Percentiles rank a stretch among this genome's conserved stretches.
These are phyloP conservation scores for Melitaea cinxia DNA, from an alignment of 1,140 invertebrate genomes.

Conservation along the genomic window DNA sequence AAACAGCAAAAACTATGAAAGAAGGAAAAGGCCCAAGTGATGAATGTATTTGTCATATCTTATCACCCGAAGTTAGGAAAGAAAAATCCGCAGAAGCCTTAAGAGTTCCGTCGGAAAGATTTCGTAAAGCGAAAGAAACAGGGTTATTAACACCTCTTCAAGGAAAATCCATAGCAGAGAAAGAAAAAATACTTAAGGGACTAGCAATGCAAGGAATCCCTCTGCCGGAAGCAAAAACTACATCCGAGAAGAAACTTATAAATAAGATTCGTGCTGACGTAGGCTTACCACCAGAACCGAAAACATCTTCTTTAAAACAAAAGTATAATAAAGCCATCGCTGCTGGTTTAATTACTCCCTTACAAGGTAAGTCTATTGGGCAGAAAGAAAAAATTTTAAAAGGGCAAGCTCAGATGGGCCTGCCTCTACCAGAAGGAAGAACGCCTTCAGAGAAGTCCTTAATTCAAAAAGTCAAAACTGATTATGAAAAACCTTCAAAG, in stretches of 20 bases:
- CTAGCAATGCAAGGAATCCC: conserved; percentile 47
- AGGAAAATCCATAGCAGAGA: conserved; percentile 45
- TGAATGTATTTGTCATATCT: conserved; percentile 47
- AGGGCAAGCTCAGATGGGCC: conserved; percentile 23
- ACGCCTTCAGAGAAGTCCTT: conserved; percentile 39
- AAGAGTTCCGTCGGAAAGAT: conserved; percentile 35
- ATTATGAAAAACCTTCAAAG: conserved; percentile 32
- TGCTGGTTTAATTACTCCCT: conserved; percentile 40
- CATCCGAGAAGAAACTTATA: conserved; percentile 47
- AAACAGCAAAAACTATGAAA: conserved; percentile 42
- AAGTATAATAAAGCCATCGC: conserved; percentile 44
- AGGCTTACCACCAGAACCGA: conserved; percentile 44
- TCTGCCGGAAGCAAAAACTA: conserved; percentile 43
- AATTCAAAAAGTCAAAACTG: conserved; percentile 36
- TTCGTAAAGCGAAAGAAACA: conserved; percentile 41
- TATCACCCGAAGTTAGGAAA: conserved; percentile 31
- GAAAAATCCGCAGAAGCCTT: too few species aligned
- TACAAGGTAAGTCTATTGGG: conserved; percentile 30
- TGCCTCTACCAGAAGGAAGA: conserved; percentile 33
- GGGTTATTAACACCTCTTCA: conserved; percentile 39
- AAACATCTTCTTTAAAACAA: conserved; percentile 35
- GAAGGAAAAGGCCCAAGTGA: conserved; percentile 45
- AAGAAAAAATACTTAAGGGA: conserved; percentile 48
- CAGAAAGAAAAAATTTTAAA: conserved; percentile 36
- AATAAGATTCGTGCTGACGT: conserved; percentile 42